Conservation (phyloP, 2,113 vertebrate genomes). For the Brachypodius melanocephalos region DNA sequence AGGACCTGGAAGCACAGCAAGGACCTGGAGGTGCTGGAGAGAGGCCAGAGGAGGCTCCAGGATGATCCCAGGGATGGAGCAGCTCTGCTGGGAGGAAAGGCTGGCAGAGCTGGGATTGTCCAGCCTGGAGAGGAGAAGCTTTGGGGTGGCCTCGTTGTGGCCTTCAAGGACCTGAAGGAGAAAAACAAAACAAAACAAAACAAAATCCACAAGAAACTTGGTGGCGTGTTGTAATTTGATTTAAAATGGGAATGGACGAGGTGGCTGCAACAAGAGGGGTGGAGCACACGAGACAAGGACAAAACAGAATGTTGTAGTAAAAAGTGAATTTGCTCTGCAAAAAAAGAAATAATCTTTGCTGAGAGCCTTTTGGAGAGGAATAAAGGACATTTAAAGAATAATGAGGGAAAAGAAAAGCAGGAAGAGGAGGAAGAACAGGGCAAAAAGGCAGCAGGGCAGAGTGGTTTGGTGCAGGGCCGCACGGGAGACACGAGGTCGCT, state of each 20-base stretch:
- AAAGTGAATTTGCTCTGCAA: neutral
- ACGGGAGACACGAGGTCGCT: neutral
- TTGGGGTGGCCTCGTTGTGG: accelerated
- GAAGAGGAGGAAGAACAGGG: neutral
- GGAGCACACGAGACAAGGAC: neutral
- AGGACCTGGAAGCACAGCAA: too few relatives aligned
- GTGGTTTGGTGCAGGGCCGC: neutral
- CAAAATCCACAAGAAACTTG: neutral
- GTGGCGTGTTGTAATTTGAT: neutral
- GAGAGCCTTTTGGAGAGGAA: neutral
- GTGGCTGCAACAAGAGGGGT: neutral
- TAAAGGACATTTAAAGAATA: neutral
- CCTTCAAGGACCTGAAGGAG: neutral
- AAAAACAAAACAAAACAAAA: too few relatives aligned
- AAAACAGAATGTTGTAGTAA: too few relatives aligned
- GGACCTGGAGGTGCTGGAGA: neutral
- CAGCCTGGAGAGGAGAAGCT: neutral
- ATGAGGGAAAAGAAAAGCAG: accelerated
- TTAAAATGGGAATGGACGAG: neutral
- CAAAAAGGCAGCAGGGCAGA: neutral
- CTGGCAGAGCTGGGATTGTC: neutral
- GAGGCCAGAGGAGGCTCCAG: neutral
- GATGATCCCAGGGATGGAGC: neutral
- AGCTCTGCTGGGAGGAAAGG: neutral
- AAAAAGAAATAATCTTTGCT: neutral